A percentile compares a stretch with the other conserved stretches of the same genome.
These are phyloP conservation scores for Oxystoma pomonae DNA, from an alignment of 2,888 invertebrate genomes.

Conservation along the genomic window DNA sequence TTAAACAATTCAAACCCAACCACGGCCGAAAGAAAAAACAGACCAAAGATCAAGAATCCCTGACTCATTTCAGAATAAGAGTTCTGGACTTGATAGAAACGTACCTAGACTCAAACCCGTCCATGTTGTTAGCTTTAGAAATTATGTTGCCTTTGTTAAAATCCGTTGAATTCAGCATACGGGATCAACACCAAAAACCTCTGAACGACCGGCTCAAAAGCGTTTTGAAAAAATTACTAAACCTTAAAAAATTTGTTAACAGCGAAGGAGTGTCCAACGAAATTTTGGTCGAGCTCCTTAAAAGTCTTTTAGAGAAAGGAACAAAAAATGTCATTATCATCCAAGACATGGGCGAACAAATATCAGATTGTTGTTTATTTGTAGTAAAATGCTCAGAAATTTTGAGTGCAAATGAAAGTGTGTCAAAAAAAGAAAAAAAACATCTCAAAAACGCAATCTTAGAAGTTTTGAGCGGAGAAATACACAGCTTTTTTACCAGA, in stretches of 20 bases:
- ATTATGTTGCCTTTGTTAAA: slow-evolving; percentile 66
- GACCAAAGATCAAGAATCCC: slow-evolving; percentile 59
- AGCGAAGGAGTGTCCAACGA: slow-evolving; percentile 54
- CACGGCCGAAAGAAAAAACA: slow-evolving; percentile 49
- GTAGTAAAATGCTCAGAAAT: slow-evolving; percentile 60
- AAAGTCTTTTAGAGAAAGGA: slow-evolving; percentile 60
- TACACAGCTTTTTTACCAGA: slow-evolving; percentile 59
- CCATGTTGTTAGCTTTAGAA: slow-evolving; percentile 63
- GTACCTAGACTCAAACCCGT: slow-evolving; percentile 66
- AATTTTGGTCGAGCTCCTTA: slow-evolving; percentile 53
- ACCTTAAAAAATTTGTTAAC: slow-evolving; percentile 58
- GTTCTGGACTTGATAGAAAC: slow-evolving; percentile 73
- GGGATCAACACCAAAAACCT: slow-evolving; percentile 64
- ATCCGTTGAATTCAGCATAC: slow-evolving; percentile 65
- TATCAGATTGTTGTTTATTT: slow-evolving; percentile 61
- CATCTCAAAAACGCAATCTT: slow-evolving; percentile 46
- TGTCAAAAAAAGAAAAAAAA: slow-evolving; percentile 43
- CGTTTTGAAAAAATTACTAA: slow-evolving; percentile 58
- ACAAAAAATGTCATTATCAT: slow-evolving; percentile 59
- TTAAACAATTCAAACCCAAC: slow-evolving; percentile 59
- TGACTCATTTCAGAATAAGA: slow-evolving; percentile 69
- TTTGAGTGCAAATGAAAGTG: slow-evolving; percentile 43
- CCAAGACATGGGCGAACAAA: slow-evolving; percentile 62
- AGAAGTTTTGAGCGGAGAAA: slow-evolving; percentile 52
- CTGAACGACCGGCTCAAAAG: slow-evolving; percentile 59